These are phyloP conservation scores for Therioaphis trifolii DNA, from an alignment of 2,888 invertebrate species.

Conservation along the genomic window DNA sequence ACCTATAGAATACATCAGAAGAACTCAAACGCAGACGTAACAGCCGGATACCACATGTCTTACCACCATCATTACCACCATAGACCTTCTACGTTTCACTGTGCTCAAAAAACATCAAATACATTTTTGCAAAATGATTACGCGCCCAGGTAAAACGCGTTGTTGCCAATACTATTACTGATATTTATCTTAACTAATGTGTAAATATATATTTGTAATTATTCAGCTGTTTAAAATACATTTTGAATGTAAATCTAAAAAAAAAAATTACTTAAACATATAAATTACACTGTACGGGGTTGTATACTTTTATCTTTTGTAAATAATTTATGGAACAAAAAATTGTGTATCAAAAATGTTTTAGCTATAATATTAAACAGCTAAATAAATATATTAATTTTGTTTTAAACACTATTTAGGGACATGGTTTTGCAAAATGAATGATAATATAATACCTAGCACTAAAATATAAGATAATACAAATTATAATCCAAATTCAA, in stretches of 20 bases:
- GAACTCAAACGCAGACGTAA: conserved; percentile 38
- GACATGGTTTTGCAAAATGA: neutral
- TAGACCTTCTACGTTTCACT: conserved; percentile 48
- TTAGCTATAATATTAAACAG: neutral
- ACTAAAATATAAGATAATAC: no score
- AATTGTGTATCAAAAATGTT: neutral
- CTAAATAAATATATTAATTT: neutral
- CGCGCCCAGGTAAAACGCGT: conserved; percentile 41
- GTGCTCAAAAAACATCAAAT: conserved; percentile 38
- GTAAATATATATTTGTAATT: conserved; percentile 1
- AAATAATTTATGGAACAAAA: conserved; percentile 2
- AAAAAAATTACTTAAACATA: neutral
- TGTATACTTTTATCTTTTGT: conserved; percentile 32
- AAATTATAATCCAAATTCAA: no score
- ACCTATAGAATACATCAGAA: conserved; percentile 54
- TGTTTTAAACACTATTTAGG: neutral
- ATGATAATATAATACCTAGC: no score
- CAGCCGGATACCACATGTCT: conserved; percentile 61
- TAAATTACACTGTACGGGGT: neutral
- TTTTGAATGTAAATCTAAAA: neutral
- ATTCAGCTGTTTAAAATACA: neutral
- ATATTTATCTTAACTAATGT: neutral
- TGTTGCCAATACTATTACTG: neutral
- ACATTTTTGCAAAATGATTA: conserved; percentile 57
- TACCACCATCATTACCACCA: conserved; percentile 61